Evolutionary conservation across 2,888 invertebrate genomes (phyloP), one percentile per base, ranked within the genome.

Genomic region (Lepeophtheirus nordmannii): DNA sequence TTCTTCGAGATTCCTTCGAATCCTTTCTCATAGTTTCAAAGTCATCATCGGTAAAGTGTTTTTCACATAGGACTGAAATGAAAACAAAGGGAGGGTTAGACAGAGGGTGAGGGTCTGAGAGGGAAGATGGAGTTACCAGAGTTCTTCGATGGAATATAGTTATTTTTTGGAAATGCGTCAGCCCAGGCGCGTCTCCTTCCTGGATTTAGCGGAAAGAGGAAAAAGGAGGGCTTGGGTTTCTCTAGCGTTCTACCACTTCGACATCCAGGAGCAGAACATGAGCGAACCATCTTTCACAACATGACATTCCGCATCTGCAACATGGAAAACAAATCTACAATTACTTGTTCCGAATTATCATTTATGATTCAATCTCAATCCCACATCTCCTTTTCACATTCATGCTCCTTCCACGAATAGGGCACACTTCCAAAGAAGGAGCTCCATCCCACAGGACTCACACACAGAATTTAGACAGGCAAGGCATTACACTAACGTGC

Each of bases 181-280:
- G 53, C 2, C 53, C 53, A 46, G 53, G 8, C 17, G 17, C 53
- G 53, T 46, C 53, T 46, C 53, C 53, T 14, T 5, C 3, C 14
- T 14, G 14, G 53, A 8, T 46, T 46, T 17, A 46, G 8, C 1
- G 53, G 53, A 46, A 46, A 46, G 53, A 46, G 53, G 53, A 46
- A 46, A 17, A 46, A 46, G 2, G 53, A 46, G 17, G 53, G 53
- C 8, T 46, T 46, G 53, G 53, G 53, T 17, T 46, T 46, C 8
- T 46, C 53, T n/a, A 46, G 53, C n/a, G 53, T 46, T 46, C 53
- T 14, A 46, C 53, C 53, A 17, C 53, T 46, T n/a, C 53, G 53
- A 46, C 53, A 46, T 46, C 53, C 53, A 46, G 53, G 53, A n/a
- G 53, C 53, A 5, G 53, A 46, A 17, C 53, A 46, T 2, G 53